Conservation (phyloP, 2,113 vertebrate genomes). For the Percina caprodes region DNA sequence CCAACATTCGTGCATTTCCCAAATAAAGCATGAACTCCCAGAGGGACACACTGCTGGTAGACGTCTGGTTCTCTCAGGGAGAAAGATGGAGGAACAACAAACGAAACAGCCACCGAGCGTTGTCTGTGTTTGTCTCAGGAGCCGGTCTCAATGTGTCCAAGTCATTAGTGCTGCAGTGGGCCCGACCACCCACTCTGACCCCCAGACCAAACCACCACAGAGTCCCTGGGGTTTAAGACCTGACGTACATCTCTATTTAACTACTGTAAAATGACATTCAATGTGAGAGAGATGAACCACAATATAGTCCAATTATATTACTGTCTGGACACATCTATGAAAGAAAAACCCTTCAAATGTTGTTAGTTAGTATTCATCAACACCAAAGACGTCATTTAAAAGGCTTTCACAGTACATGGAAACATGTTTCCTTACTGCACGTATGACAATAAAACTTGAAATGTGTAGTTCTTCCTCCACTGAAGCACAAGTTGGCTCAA, state of each 20-base stretch:
- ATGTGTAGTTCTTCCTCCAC: too few relatives aligned
- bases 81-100: slow-evolving; percentile 72
- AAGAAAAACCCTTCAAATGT: not conserved
- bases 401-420: too few relatives aligned
- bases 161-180: slow-evolving; percentile 72
- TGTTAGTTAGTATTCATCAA: not conserved
- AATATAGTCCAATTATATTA: not conserved
- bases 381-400: too few relatives aligned
- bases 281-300: not conserved
- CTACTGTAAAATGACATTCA: not conserved
- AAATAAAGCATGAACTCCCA: slow-evolving; percentile 76
- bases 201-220: not conserved
- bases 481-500: too few relatives aligned
- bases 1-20: slow-evolving; percentile 63
- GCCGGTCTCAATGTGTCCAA: slow-evolving; percentile 79
- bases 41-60: slow-evolving; percentile 58
- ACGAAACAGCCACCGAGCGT: slow-evolving; percentile 75
- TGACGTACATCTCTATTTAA: not conserved
- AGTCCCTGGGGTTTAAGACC: not conserved
- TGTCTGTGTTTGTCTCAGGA: slow-evolving; percentile 78
- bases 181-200: slow-evolving; percentile 70
- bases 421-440: too few relatives aligned
- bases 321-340: not conserved
- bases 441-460: too few relatives aligned
- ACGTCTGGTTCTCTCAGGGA: slow-evolving; percentile 41